Conservation (phyloP, 2,113 vertebrate species). For the Pluvialis apricaria region DNA sequence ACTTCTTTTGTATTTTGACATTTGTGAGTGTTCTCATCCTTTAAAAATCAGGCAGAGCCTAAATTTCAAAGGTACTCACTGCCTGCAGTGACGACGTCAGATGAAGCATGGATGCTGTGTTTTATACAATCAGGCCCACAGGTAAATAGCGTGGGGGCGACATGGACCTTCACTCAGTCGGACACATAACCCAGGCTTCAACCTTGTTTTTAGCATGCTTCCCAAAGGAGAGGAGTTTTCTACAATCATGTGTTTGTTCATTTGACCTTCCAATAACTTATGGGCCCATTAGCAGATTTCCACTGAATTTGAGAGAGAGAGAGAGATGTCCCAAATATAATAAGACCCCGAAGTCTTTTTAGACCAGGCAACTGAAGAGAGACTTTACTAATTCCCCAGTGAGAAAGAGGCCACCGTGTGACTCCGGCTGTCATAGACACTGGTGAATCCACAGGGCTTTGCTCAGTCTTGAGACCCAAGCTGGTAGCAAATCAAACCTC, state of each 20-base stretch:
- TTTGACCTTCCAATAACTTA: not conserved
- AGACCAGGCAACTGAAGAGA: not conserved
- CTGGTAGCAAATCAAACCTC: not conserved
- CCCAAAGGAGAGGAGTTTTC: not conserved
- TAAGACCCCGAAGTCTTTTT: not conserved
- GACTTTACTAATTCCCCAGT: not conserved
- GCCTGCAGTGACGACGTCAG: not conserved
- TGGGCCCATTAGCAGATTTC: not conserved
- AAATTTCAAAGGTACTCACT: not conserved
- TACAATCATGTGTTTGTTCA: not conserved
- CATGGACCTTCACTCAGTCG: not conserved
- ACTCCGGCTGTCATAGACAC: accelerated
- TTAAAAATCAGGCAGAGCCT: not conserved
- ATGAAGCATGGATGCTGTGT: not conserved
- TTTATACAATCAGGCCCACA: not conserved
- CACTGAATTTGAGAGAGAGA: not conserved
- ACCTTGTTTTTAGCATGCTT: not conserved
- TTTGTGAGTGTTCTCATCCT: not conserved
- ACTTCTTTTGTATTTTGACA: not conserved
- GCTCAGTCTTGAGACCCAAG: not conserved
- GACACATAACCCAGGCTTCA: not conserved
- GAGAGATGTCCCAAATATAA: not conserved
- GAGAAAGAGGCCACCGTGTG: not conserved
- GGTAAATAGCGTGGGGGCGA: not conserved
- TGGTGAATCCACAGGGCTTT: not conserved